Evolutionary conservation across 2,888 invertebrate genomes (phyloP), one percentile per base, ranked within the genome.

Genomic region (Linnaemya vulpina): DNA sequence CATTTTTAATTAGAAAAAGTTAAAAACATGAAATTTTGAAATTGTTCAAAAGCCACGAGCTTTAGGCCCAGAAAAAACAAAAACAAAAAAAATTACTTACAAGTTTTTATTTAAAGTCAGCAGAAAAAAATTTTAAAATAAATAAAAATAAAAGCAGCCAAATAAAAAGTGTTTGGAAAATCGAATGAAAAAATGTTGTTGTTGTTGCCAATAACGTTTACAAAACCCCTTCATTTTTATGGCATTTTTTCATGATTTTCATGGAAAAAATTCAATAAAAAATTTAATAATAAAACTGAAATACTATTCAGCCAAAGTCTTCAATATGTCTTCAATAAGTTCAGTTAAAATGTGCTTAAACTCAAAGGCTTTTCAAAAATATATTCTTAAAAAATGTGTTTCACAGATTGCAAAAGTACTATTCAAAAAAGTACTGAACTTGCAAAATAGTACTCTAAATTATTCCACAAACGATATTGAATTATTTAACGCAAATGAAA

Each of bases 1-100:
- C 70, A 80, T 70, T 70, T 68, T 79, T 67, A 75, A 84, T 75
- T 70, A 74, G 70, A 84, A 75, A 68, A 70, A 63, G 49, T 67
- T 43, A 43, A 43, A 51, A 67, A 83, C 60, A 65, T 43, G 40
- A 65, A 70, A 17, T 75, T 79, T 58, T 9, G 35, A 46, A 83
- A 77, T 40, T 55, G 25, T 62, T 82, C 25, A 25, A 65, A 65
- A 55, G 30, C 10, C 40, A 67, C 49, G 25, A 58, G 22, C 49
- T 65, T 30, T 46, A 30, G 49, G 43, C 60, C 49, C 60, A 35
- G 38, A 46, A 53, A 40, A 40, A 51, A 17, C 40, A 77, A 53
- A n/a, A n/a, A n/a, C n/a, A n/a, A n/a, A n/a, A n/a, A n/a, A n/a
- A n/a, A n/a, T n/a, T n/a, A n/a, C n/a, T 30, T 68, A 68, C 60